Evolutionary conservation across 1,140 invertebrate species (phyloP).

Genomic region (Ostrea edulis): DNA sequence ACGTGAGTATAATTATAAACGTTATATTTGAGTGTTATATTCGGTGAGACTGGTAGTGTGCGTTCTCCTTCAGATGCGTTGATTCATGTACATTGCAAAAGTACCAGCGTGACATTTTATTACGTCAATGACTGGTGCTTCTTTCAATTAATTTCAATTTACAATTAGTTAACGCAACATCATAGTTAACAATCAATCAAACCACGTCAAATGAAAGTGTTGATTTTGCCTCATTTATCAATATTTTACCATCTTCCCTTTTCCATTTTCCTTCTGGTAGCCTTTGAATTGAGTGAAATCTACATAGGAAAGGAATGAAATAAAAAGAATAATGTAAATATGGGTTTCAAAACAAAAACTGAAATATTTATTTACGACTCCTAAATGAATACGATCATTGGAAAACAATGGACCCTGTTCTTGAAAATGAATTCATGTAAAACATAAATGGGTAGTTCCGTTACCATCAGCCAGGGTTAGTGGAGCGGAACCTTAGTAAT

Average conservation of each 20-base stretch:
- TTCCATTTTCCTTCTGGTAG: neutral
- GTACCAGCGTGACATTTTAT: too few relatives aligned
- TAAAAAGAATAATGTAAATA: neutral
- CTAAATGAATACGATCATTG: neutral
- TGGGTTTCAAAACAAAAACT: neutral
- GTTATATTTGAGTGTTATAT: too few relatives aligned
- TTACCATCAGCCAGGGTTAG: neutral
- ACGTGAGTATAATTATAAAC: too few relatives aligned
- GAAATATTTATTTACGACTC: neutral
- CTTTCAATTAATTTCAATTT: too few relatives aligned
- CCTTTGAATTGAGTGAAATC: neutral
- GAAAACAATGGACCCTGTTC: neutral
- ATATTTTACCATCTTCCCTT: neutral
- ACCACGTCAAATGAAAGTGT: neutral
- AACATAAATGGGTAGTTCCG: neutral
- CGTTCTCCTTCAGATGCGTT: too few relatives aligned
- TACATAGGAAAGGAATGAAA: neutral
- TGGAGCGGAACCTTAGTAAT: neutral
- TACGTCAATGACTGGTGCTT: too few relatives aligned
- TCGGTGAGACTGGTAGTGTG: too few relatives aligned
- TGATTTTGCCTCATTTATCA: neutral
- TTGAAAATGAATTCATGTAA: neutral
- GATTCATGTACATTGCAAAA: too few relatives aligned
- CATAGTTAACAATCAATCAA: neutral
- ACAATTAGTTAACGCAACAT: too few relatives aligned